Evolutionary conservation across 2,888 invertebrate genomes (phyloP).

Genomic region (Archips crataeganus): DNA sequence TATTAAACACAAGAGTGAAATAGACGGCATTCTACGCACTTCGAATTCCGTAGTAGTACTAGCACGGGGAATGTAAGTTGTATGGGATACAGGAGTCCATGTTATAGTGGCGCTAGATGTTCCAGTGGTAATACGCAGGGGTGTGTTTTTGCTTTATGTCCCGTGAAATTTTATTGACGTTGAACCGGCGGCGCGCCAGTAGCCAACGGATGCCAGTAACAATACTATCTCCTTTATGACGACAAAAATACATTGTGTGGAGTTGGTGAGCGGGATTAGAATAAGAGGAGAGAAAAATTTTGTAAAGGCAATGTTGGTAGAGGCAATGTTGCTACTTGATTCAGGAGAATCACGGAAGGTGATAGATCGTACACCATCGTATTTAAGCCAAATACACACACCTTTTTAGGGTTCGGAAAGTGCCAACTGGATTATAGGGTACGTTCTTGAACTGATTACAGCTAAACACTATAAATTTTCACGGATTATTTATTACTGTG

Average conservation of each 20-base stretch:
- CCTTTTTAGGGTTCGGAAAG: too few relatives aligned
- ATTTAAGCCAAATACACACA: too few relatives aligned
- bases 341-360: too few relatives aligned
- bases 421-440: too few relatives aligned
- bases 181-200: conserved; percentile 60
- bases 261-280: conserved; percentile 6
- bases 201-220: conserved; percentile 48
- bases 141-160: conserved; percentile 86
- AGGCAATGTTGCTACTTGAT: too few relatives aligned
- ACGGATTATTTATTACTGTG: too few relatives aligned
- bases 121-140: conserved; percentile 77
- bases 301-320: too few relatives aligned
- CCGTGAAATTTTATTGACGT: conserved; percentile 84
- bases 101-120: conserved; percentile 64
- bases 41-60: neutral
- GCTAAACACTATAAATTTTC: too few relatives aligned
- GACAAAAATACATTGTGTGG: conserved; percentile 21
- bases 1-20: too few relatives aligned
- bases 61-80: conserved; percentile 40
- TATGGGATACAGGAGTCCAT: conserved; percentile 55
- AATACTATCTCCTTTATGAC: conserved; percentile 37
- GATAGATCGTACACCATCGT: too few relatives aligned
- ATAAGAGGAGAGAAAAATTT: neutral
- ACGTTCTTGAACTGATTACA: too few relatives aligned
- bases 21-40: too few relatives aligned